These are phyloP conservation scores for Epizoanthus illoricatus DNA, from an alignment of 92 coral and sea anemone species.

Conservation along the genomic window DNA sequence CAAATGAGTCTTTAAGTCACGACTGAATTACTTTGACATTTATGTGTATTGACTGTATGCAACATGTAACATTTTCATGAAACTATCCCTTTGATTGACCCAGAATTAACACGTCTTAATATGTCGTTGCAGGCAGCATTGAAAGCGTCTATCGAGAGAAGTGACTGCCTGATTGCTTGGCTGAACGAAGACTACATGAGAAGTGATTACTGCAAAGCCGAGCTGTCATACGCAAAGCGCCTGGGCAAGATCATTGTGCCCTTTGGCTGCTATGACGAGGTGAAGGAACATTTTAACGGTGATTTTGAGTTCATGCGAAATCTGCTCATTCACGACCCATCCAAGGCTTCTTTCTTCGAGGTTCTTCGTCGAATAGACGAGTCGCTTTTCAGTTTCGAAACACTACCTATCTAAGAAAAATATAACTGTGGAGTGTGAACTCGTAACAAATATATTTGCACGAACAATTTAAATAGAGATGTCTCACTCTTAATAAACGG, in stretches of 20 bases:
- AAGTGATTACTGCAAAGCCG: conserved; percentile 67
- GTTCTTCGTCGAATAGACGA: conserved; percentile 69
- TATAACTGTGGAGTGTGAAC: too few species aligned
- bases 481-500: too few species aligned
- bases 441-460: too few species aligned
- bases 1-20: too few species aligned
- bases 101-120: too few species aligned
- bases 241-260: conserved; percentile 64
- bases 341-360: conserved; percentile 64
- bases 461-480: too few species aligned
- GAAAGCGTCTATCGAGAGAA: conserved; percentile 51
- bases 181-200: conserved; percentile 63
- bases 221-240: conserved; percentile 56
- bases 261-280: conserved; percentile 57
- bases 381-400: conserved; percentile 63
- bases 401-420: conserved; percentile 39
- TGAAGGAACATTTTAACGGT: conserved; percentile 42
- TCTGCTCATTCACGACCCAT: conserved; percentile 43
- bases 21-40: too few species aligned
- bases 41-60: too few species aligned
- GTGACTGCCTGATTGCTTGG: conserved; percentile 74
- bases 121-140: conserved; percentile 32
- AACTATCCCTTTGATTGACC: too few species aligned
- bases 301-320: conserved; percentile 52
- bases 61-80: too few species aligned